Base-by-base conservation (phyloP, 2,888 invertebrate genomes). In the Synergus itoensis region DNA sequence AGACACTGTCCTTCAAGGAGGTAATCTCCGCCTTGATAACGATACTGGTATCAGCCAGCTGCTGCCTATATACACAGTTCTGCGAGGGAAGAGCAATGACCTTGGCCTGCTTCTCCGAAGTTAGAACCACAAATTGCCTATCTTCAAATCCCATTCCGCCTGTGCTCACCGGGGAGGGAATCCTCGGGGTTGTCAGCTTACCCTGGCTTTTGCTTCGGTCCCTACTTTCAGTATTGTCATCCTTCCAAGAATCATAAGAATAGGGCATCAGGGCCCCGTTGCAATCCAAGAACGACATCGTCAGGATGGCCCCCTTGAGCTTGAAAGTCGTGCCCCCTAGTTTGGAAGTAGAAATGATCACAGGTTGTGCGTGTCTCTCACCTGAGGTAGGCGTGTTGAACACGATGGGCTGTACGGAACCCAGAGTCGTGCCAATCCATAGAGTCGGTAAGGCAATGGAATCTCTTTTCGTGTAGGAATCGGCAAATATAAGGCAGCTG, bases 351-450 rank as follows among this genome's bases (percentile, higher is more conserved):
- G 98, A 96, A 87, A 98, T 96, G 89, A 96, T 95, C 86, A 98
- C 97, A 77, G 97, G 97, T 92, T 98, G 97, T 85, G 96, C 95
- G 91, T 96, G 95, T 90, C 98, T 94, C 92, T 98, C 98, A 77
- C 95, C 94, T 89, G 96, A 96, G 81, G 96, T 95, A 86, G 97
- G 95, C 85, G 94, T 91, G 91, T 95, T 96, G 91, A 99, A 95
- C 92, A 97, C 95, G 93, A 99, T 96, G 84, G 98, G 98, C 89
- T 99, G 95, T 91, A 99, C 97, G 81, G 99, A 98, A 88, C 99
- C 99, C 89, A 98, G 94, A 92, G 98, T 98, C 87, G 99, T 99
- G 89, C 99, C 99, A 89, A 99, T 96, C 99, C 99, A 99, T 85
- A 99, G 94, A 88, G 98, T 98, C 86, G 99, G 98, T 91, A 96